Evolutionary conservation across 1,140 invertebrate species (phyloP).

Genomic region (Marisa cornuarietis): DNA sequence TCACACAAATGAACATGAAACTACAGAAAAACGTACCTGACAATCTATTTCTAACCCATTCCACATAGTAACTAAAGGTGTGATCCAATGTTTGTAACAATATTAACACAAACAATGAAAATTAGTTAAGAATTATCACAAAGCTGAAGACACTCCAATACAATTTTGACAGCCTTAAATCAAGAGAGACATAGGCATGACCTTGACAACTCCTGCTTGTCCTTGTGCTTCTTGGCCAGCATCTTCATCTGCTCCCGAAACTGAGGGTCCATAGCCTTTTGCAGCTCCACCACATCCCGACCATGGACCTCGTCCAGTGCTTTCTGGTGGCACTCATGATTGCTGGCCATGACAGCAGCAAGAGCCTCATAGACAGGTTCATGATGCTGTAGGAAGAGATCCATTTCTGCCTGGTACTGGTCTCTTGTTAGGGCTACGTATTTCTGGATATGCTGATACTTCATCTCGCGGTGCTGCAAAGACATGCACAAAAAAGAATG

Average conservation of each 20-base stretch:
- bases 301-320: slow-evolving; percentile 64
- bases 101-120: too few relatives aligned
- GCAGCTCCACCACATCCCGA: slow-evolving; percentile 76
- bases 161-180: background rate
- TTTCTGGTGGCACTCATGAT: slow-evolving; percentile 83
- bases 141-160: too few relatives aligned
- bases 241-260: slow-evolving; percentile 87
- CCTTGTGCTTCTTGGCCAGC: slow-evolving; percentile 81
- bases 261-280: slow-evolving; percentile 82
- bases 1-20: too few relatives aligned
- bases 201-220: slow-evolving; percentile 88
- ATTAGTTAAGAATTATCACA: too few relatives aligned
- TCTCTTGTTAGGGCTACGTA: slow-evolving; percentile 76
- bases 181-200: slow-evolving; percentile 11
- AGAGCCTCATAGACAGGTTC: slow-evolving; percentile 75
- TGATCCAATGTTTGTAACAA: too few relatives aligned
- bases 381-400: slow-evolving; percentile 85
- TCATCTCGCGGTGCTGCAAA: slow-evolving; percentile 63
- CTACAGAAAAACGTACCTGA: too few relatives aligned
- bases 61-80: too few relatives aligned
- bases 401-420: slow-evolving; percentile 79
- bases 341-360: slow-evolving; percentile 81
- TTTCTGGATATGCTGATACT: slow-evolving; percentile 75
- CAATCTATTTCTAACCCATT: too few relatives aligned
- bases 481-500: slow-evolving; percentile 20